Percentiles rank a stretch among this genome's conserved stretches.
Evolutionary conservation across 2,888 invertebrate species (phyloP).

Genomic region (Copidosoma aretas): DNA sequence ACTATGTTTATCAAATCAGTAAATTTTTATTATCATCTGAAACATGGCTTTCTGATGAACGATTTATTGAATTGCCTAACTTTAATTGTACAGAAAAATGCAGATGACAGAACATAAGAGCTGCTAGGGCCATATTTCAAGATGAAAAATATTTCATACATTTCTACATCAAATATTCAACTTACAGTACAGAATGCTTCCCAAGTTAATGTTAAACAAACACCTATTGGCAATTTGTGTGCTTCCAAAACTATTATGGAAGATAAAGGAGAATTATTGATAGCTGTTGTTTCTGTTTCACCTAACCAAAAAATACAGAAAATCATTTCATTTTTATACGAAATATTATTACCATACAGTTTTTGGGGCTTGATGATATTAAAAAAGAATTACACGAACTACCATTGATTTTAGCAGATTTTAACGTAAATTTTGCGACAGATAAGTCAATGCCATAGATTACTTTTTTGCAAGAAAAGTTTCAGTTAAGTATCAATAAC

Average conservation of each 20-base stretch:
- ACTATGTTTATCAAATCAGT: conserved; percentile 2
- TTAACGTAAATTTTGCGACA: neutral
- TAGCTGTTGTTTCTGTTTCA: neutral
- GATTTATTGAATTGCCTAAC: too few species aligned
- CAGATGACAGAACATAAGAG: too few species aligned
- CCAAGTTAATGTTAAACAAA: too few species aligned
- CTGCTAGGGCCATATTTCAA: too few species aligned
- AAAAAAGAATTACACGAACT: neutral
- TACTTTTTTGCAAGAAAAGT: too few species aligned
- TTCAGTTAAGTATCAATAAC: too few species aligned
- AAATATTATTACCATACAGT: conserved; percentile 1
- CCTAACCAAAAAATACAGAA: conserved; percentile 3
- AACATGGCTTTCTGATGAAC: conserved; percentile 16
- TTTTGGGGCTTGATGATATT: neutral
- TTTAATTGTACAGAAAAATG: too few species aligned
- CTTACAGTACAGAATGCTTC: too few species aligned
- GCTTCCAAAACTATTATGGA: too few species aligned
- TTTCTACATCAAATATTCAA: too few species aligned
- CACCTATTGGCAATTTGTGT: too few species aligned
- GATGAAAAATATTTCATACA: too few species aligned
- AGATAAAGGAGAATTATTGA: neutral
- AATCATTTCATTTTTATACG: conserved; percentile 1
- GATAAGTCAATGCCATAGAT: neutral
- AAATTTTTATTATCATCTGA: conserved; percentile 23
- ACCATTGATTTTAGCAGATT: neutral